Conservation (phyloP, 2,888 invertebrate species). For the Euspilapteryx auroguttella region DNA sequence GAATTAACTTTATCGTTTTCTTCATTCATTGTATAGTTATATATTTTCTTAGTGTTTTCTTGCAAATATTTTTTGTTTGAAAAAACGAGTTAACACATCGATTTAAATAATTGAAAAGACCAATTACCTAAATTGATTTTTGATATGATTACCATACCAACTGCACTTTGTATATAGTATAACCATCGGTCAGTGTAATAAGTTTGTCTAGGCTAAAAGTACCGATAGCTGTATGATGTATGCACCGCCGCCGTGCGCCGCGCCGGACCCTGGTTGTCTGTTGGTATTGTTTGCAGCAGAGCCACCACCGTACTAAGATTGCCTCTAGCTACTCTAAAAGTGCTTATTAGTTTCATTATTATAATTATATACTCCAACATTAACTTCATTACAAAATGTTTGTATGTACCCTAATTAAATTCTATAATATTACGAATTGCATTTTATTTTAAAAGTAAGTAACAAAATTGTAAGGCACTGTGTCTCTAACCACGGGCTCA, state of each 20-base stretch:
- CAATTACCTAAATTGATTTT: too few relatives aligned
- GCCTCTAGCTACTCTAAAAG: slow-evolving; percentile 47
- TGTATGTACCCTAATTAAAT: slow-evolving; percentile 61
- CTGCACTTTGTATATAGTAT: neutral
- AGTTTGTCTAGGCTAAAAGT: slow-evolving; percentile 10
- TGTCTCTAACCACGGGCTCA: too few relatives aligned
- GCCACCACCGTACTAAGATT: slow-evolving; percentile 32
- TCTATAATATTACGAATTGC: slow-evolving; percentile 44
- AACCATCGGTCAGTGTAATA: neutral
- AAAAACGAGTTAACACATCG: too few relatives aligned
- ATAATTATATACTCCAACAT: slow-evolving; percentile 52
- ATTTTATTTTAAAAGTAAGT: too few relatives aligned
- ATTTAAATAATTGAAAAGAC: too few relatives aligned
- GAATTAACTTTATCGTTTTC: slow-evolving; percentile 26
- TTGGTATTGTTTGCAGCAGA: slow-evolving; percentile 4
- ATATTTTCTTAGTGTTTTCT: too few relatives aligned
- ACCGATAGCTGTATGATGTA: slow-evolving; percentile 16
- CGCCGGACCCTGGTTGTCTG: too few relatives aligned
- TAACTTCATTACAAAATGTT: slow-evolving; percentile 38
- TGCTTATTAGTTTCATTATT: slow-evolving; percentile 51
- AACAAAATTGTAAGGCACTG: too few relatives aligned
- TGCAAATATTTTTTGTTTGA: too few relatives aligned
- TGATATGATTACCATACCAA: too few relatives aligned
- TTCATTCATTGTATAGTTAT: too few relatives aligned
- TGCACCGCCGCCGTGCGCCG: too few relatives aligned